A percentile compares a stretch with the other conserved stretches of the same genome.
Conservation (phyloP, 2,888 invertebrate genomes). For the Heliconius charithonia region DNA sequence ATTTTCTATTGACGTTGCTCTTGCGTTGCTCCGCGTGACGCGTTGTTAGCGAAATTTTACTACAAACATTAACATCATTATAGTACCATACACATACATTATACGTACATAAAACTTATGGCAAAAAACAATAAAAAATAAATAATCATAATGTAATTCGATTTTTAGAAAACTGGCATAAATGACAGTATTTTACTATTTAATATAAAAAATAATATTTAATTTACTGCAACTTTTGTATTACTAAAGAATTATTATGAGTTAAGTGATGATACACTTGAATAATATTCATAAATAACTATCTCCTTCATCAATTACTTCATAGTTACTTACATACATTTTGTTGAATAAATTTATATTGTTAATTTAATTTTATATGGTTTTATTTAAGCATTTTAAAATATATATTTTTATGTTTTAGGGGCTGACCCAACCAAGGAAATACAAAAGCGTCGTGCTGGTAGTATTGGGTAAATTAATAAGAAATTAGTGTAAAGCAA, state of each 20-base stretch:
- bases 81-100: neutral
- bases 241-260: no score
- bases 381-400: neutral
- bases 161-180: neutral
- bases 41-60: constrained; percentile 58
- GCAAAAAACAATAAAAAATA: neutral
- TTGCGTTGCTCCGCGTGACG: constrained; percentile 71
- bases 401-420: constrained; percentile 53
- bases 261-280: no score
- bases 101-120: neutral
- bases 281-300: no score
- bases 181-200: neutral
- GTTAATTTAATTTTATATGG: neutral
- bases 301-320: no score
- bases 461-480: constrained; percentile 88
- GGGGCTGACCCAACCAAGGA: constrained; percentile 92
- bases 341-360: neutral
- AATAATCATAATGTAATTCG: neutral
- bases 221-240: no score
- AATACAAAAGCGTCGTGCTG: constrained; percentile 90
- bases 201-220: neutral
- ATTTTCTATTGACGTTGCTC: constrained; percentile 74
- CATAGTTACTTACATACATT: neutral
- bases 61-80: constrained; percentile 7
- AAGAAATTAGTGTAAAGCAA: neutral